Conservation (phyloP, 1,140 invertebrate genomes). For the Drosophila bocqueti region DNA sequence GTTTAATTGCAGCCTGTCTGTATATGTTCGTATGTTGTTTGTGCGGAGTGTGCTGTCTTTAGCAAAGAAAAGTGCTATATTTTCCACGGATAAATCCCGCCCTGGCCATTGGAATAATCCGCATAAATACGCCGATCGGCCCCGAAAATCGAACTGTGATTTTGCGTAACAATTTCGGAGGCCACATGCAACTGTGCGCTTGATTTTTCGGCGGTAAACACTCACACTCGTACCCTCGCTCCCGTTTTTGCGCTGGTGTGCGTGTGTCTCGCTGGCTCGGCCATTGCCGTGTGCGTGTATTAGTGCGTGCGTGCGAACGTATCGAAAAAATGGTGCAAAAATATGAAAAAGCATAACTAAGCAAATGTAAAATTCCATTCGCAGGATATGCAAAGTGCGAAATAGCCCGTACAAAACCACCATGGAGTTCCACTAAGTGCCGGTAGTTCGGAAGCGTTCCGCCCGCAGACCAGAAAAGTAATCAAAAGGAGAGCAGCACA, state of each 20-base stretch:
- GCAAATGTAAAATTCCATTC: slow-evolving; percentile 61
- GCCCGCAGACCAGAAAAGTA: slow-evolving; percentile 21
- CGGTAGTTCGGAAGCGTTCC: slow-evolving; percentile 34
- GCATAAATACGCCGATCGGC: neutral
- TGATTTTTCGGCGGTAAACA: slow-evolving; percentile 83
- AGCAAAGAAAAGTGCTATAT: slow-evolving; percentile 36
- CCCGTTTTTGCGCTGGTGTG: slow-evolving; percentile 56
- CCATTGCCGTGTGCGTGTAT: slow-evolving; percentile 66
- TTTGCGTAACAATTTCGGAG: slow-evolving; percentile 73
- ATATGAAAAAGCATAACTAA: slow-evolving; percentile 74
- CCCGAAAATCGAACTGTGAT: slow-evolving; percentile 30
- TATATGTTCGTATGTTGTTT: slow-evolving; percentile 80
- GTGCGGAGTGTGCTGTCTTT: slow-evolving; percentile 72
- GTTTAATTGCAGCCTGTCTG: slow-evolving; percentile 81
- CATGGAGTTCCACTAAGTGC: slow-evolving; percentile 47
- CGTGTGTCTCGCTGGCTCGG: slow-evolving; percentile 54
- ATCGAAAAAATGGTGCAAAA: slow-evolving; percentile 85
- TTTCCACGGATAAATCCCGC: slow-evolving; percentile 12
- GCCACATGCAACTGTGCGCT: slow-evolving; percentile 82
- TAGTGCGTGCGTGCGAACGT: slow-evolving; percentile 82
- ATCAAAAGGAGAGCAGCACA: slow-evolving; percentile 20
- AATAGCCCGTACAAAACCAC: slow-evolving; percentile 49
- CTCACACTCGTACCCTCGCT: slow-evolving; percentile 78
- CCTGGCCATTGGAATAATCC: neutral
- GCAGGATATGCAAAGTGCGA: slow-evolving; percentile 66